These are phyloP conservation scores for Drosophila infuscata DNA, from an alignment of 2,888 invertebrate genomes.

Conservation along the genomic window DNA sequence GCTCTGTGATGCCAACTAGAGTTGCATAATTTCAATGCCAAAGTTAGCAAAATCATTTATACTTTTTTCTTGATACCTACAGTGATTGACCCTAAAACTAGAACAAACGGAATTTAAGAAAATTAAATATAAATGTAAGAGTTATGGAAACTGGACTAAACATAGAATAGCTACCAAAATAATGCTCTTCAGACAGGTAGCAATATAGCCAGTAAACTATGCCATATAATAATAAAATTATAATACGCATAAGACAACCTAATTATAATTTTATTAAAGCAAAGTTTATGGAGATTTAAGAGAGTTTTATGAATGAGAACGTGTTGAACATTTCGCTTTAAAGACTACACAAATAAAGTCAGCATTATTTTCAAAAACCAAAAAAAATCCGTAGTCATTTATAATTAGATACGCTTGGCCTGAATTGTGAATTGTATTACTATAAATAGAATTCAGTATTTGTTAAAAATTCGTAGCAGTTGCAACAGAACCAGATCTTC, in stretches of 20 bases:
- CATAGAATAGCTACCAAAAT: background rate
- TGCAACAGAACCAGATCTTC: no score
- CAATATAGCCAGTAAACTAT: background rate
- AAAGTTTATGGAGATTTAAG: background rate
- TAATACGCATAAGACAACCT: background rate
- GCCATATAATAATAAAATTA: background rate
- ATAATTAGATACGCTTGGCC: background rate
- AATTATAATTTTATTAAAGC: background rate
- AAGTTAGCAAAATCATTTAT: background rate
- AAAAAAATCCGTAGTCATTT: background rate
- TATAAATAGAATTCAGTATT: background rate
- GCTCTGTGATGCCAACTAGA: conserved; percentile 61
- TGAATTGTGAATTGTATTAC: background rate
- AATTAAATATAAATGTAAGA: background rate
- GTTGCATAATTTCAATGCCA: background rate
- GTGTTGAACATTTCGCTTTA: background rate
- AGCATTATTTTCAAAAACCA: no score
- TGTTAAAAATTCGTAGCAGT: background rate
- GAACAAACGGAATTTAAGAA: background rate
- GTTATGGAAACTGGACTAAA: background rate
- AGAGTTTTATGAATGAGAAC: background rate
- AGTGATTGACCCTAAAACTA: background rate
- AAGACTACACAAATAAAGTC: background rate
- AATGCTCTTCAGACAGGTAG: no score
- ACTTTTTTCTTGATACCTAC: background rate